Evolutionary conservation across 2,888 invertebrate species (phyloP).

Genomic region (Netelia virgata): DNA sequence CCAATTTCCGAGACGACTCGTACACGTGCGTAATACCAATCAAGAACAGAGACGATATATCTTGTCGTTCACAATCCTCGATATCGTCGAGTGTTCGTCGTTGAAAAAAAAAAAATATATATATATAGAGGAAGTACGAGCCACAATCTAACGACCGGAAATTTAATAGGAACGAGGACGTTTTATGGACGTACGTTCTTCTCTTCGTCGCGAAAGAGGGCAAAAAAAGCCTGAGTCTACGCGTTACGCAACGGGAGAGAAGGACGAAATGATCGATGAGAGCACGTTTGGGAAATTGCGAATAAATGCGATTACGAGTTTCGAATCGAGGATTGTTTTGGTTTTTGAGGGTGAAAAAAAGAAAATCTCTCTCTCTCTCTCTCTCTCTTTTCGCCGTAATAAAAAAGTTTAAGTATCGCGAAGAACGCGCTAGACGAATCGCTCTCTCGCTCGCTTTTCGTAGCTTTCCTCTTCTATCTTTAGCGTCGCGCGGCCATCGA

Average conservation of each 20-base stretch:
- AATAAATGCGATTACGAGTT: not conserved
- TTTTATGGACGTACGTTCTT: not conserved
- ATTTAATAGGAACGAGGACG: slow-evolving; percentile 12
- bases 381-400: too few relatives aligned
- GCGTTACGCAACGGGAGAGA: not conserved
- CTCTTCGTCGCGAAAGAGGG: not conserved
- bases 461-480: slow-evolving; percentile 69
- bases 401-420: slow-evolving; percentile 27
- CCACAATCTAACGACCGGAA: not conserved
- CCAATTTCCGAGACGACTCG: not conserved
- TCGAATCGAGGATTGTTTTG: not conserved
- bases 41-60: not conserved
- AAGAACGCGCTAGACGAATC: slow-evolving; percentile 37
- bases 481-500: slow-evolving; percentile 66
- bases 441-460: slow-evolving; percentile 26
- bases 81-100: slow-evolving; percentile 27
- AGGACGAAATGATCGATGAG: slow-evolving; percentile 24
- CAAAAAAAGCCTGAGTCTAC: not conserved
- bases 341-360: not conserved
- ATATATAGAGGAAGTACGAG: too few relatives aligned
- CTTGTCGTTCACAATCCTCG: not conserved
- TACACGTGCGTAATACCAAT: not conserved
- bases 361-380: too few relatives aligned
- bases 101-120: not conserved
- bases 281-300: slow-evolving; percentile 1